Base-by-base conservation (phyloP, 2,797 vertebrate species). In the Meda fulgida region DNA sequence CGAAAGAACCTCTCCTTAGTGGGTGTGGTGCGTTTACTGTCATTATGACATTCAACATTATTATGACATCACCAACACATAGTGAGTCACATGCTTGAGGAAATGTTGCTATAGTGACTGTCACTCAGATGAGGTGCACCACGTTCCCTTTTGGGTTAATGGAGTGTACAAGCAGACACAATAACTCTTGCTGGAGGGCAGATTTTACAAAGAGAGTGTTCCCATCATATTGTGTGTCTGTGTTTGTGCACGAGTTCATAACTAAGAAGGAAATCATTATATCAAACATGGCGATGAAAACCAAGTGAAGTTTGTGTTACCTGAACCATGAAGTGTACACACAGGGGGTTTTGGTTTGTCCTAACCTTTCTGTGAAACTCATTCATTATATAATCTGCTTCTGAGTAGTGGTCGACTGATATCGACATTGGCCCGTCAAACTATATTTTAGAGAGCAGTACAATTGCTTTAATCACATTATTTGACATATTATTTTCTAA, bases 31-130 rank as follows among this genome's bases (percentile, higher is more conserved):
- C 31, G 48, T 84, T 14, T 36, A 40, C 81, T 53, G 51, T 11
- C 16, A 38, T 63, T 63, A 34, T 73, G 4, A 63, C 14, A 26
- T 55, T 31, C 13, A 75, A 26, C 2, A 1, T 29, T 13, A 14
- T 29, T 48, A 63, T 78, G 76, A 84, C 75, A 63, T 72, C 83
- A 78, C 38, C 51, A 79, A 58, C 13, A 14, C 29, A 21, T 14
- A 8, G 7, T 69, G 82, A 69, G 36, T 79, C 83, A 79, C 10
- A 48, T 36, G 66, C 40, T 79, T 36, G 36, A 79, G 76, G 75
- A 78, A 63, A 78, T 78, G 36, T 71, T 79, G 34, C 48, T 51
- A 84, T 84, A 53, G 82, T 16, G 29, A 77, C 48, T 55, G 36
- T 38, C 72, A 31, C 13, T 66, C 46, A 84, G 34, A 69, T 55